Percentiles rank a stretch among this genome's conserved stretches.
phyloP scores from a whole-genome alignment of 2,797 vertebrate species.

The Falco peregrinus region DNA sequence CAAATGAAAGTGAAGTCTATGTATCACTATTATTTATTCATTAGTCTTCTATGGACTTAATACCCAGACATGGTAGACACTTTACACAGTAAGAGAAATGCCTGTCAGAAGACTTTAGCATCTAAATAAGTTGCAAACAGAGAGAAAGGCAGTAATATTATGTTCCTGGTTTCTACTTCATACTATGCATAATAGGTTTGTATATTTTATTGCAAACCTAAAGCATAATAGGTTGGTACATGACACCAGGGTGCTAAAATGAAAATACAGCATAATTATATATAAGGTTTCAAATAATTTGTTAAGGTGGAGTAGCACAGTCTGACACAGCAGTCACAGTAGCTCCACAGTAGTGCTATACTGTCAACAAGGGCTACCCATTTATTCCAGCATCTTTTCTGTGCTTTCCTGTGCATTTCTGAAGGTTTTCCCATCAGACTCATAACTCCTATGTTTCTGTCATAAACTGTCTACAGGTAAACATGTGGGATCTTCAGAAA shows the following conservation, averaged over 20 bases:
- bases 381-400: neutral
- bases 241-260: constrained; percentile 33
- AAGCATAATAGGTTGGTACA: constrained; percentile 12
- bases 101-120: constrained; percentile 2
- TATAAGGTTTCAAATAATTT: constrained; percentile 7
- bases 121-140: constrained; percentile 21
- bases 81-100: constrained; percentile 29
- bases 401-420: neutral
- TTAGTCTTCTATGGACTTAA: constrained; percentile 18
- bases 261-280: constrained; percentile 59
- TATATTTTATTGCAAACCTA: constrained; percentile 33
- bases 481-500: neutral
- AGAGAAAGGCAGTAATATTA: constrained; percentile 13
- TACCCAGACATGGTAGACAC: neutral
- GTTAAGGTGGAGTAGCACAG: constrained; percentile 14
- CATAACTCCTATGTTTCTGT: neutral
- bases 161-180: neutral
- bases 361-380: neutral
- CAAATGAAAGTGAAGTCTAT: constrained; percentile 9
- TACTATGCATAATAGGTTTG: neutral
- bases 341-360: neutral
- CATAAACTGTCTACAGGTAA: neutral
- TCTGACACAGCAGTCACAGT: neutral
- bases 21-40: constrained; percentile 43
- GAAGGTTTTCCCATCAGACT: neutral